phyloP scores from a whole-genome alignment of 1,140 invertebrate species.

The Eulimnadia texana region DNA sequence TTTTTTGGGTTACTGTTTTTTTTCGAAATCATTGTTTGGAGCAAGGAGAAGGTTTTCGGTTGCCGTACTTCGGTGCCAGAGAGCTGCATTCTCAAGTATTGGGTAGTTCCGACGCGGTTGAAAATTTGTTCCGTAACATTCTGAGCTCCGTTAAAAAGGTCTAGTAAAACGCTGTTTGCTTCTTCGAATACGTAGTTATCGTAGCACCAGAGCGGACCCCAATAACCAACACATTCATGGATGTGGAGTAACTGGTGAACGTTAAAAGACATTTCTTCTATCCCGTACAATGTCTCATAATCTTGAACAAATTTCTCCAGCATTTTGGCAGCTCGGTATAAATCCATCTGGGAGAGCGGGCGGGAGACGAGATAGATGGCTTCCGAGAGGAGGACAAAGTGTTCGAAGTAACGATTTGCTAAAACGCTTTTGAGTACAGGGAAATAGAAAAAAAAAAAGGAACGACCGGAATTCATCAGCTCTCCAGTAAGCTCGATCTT shows the following conservation, averaged over 20 bases:
- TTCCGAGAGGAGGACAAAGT: neutral
- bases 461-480: neutral
- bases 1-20: too few species aligned
- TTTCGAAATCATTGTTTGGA: too few species aligned
- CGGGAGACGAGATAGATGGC: neutral
- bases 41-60: neutral
- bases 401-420: neutral
- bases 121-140: neutral
- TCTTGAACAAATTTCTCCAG: neutral
- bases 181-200: neutral
- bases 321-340: neutral
- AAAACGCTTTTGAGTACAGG: neutral
- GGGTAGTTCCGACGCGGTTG: neutral
- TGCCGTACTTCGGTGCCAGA: neutral
- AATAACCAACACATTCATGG: neutral
- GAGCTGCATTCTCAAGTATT: neutral
- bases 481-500: neutral
- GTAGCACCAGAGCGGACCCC: constrained; percentile 1
- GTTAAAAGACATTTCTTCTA: neutral
- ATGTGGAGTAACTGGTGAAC: neutral
- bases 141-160: neutral
- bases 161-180: neutral
- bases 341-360: neutral
- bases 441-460: neutral
- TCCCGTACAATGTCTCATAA: neutral